Base-by-base conservation (phyloP, 2,888 invertebrate genomes). In the Apocheima hispidaria region DNA sequence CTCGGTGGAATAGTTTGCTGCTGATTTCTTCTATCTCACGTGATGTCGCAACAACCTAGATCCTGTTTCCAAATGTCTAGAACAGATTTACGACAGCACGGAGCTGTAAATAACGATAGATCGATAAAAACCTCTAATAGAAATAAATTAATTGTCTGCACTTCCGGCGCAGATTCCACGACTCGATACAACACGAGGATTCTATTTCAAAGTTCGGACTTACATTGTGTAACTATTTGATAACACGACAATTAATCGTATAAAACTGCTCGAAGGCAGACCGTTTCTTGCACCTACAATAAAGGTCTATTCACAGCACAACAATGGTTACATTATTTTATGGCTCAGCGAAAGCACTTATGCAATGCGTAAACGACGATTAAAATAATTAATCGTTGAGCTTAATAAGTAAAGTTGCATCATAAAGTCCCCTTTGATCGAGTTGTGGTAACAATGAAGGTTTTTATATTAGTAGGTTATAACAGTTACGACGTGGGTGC, bases 281-380 rank as follows among this genome's bases (percentile, higher is more conserved):
- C 76, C 73, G 78, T 83, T 83, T 78, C 72, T 78, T 76, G 80
- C 77, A 76, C 79, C 77, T 76, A 81, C 82, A 79, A 89, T 86
- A 90, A 88, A 86, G 84, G 74, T 77, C 78, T 79, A 82, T 89
- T 91, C 87, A 83, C 79, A 79, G 44, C 64, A 76, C 76, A 79
- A 91, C 91, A 92, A 92, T 91, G 77, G 86, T 71, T 73, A 74
- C 83, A 85, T 90, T 90, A 90, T 91, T 88, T 88, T 88, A 88
- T 81, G 72, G 75, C 70, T 62, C 59, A 75, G 87, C 87, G 90
- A 90, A 90, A 88, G 88, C 84, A 80, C 71, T 91, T 90, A 78
- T 82, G 84, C 75, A 90, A 88, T 73, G 82, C 78, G 79, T 87
- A 84, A 88, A 87, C 81, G 84, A 77, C 83, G 79, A 85, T 90